Evolutionary conservation across 1,140 invertebrate species (phyloP), one percentile per base, ranked within the genome.

Genomic region (Eufriesea mexicana): DNA sequence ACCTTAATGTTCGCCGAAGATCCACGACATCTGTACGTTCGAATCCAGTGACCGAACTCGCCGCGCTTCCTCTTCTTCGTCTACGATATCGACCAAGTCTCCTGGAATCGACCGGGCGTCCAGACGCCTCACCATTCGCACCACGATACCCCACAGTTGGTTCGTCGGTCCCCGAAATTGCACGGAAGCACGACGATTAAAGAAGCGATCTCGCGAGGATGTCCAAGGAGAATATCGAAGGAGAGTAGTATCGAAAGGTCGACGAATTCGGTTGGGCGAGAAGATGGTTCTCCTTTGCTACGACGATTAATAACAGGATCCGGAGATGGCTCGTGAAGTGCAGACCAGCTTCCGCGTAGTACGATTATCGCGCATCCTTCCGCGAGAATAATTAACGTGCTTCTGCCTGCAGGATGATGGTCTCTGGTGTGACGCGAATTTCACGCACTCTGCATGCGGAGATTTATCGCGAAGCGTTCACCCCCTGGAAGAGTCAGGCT

Each of bases 401-500:
- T 86, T 66, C 66, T 42, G 25, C 74, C 83, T 62, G 74, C 49
- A 35, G 73, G 71, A 74, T 77, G 62, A 75, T 82, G 76, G 74
- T 86, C 84, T 67, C 83, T 84, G 35, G 79, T 49, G 76, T 83
- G 66, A 74, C 57, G 49, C 51, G 59, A 71, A 81, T 79, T 81
- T 70, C 73, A 81, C 42, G 73, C 25, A 82, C 66, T 57, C 57
- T 61, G 83, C 77, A 54, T 47, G 25, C 74, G 49, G 71, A 72
- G 79, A 87, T 87, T 86, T 86, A 87, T 79, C 86, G 59, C 68
- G 66, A 75, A 84, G 45, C 77, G 84, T 84, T 86, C 68, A 64
- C 75, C 12, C 61, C 20, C 10, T 76, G 28, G 67, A 77, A 81
- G 86, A 51, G 79, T 67, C 47, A 55, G 51, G 54, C 9, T 55